Base-by-base conservation (phyloP, 2,888 invertebrate genomes). In the Philereme transversata region DNA sequence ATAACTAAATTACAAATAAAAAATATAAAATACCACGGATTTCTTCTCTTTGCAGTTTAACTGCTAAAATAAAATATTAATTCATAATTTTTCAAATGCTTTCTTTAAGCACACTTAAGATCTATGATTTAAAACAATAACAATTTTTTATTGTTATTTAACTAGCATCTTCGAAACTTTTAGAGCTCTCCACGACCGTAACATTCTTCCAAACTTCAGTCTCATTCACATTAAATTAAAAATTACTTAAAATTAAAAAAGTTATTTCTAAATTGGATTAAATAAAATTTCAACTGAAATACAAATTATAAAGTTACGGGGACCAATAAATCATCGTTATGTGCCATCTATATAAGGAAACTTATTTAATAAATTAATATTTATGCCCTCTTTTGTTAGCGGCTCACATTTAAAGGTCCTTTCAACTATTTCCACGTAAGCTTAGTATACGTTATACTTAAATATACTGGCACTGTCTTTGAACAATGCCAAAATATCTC, bases 301-400 rank as follows among this genome's bases (percentile, higher is more conserved):
- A 65, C 64, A 64, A 72, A 72, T 61, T 74, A 72, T 82, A 76
- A 82, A 81, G 81, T 78, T 79, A 76, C 78, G 84, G 88, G 82
- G 88, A 87, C 87, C 88, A 87, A 88, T 82, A 77, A 77, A 76
- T 80, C 76, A 78, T 74, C 76, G 66, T 74, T 72, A 82, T 77
- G 86, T 86, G 86, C 85, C 87, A 86, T 87, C 79, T 84, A 79
- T 77, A 73, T 83, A 79, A 77, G 73, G 69, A 66, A 72, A 68
- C 69, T 73, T 71, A 65, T 59, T 62, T 66, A 64, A 61, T 65
- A 63, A 57, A 56, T 49, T 53, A 56, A 59, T 59, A 60, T 56
- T 56, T 56, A 63, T 57, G 50, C 43, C 46, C 51, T 40, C 36
- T 56, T 52, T 56, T 57, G 43, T 50, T 11, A 40, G 55, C 60